A percentile compares a stretch with the other conserved stretches of the same genome.
Conservation (phyloP, 2,888 invertebrate genomes). For the Beris chalybata region DNA sequence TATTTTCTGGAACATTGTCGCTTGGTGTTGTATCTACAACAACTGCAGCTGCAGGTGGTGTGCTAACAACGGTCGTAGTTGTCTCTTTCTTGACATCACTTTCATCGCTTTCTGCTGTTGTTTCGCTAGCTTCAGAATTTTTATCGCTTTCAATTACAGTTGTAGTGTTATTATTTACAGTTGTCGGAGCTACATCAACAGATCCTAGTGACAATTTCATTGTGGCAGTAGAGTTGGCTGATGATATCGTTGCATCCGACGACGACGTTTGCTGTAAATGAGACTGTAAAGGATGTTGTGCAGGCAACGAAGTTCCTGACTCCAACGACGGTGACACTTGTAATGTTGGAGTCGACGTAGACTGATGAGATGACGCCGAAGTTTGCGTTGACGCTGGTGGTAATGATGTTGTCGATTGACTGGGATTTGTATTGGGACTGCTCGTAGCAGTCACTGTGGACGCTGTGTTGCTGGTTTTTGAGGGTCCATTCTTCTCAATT, state of each 20-base stretch:
- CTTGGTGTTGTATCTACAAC: neutral
- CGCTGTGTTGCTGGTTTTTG: slow-evolving; percentile 46
- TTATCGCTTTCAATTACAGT: slow-evolving; percentile 28
- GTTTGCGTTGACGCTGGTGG: slow-evolving; percentile 44
- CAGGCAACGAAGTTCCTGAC: slow-evolving; percentile 48
- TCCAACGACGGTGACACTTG: slow-evolving; percentile 30
- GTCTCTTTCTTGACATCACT: slow-evolving; percentile 3
- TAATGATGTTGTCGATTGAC: slow-evolving; percentile 47
- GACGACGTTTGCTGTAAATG: slow-evolving; percentile 42
- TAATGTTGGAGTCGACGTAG: slow-evolving; percentile 27
- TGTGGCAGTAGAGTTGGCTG: slow-evolving; percentile 45
- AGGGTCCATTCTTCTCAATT: slow-evolving; percentile 55
- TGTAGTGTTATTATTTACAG: slow-evolving; percentile 36
- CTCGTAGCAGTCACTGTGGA: slow-evolving; percentile 51
- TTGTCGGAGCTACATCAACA: slow-evolving; percentile 25
- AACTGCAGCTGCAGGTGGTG: neutral
- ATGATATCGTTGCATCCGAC: slow-evolving; percentile 28
- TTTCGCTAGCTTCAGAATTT: slow-evolving; percentile 20
- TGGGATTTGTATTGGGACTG: slow-evolving; percentile 47
- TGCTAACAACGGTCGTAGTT: neutral
- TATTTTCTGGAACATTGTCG: slow-evolving; percentile 16
- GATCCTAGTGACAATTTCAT: slow-evolving; percentile 8
- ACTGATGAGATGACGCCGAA: slow-evolving; percentile 39
- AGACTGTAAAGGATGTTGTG: slow-evolving; percentile 49
- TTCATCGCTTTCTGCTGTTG: slow-evolving; percentile 25